Evolutionary conservation across 2,888 invertebrate species (phyloP).

Genomic region (Synergus gifuensis): DNA sequence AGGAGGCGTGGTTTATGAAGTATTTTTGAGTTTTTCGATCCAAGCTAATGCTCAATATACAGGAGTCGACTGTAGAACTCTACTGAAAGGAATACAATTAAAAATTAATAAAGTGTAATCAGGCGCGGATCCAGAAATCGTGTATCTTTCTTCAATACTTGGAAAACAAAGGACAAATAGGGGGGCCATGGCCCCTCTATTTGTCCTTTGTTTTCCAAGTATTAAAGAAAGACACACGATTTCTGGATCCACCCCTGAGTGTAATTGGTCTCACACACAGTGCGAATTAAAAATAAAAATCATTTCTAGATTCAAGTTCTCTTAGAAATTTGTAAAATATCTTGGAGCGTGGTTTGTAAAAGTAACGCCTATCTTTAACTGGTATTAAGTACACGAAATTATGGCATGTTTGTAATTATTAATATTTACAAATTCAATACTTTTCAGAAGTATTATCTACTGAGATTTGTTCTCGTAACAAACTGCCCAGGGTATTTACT

Average conservation of each 20-base stretch:
- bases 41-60: too few relatives aligned
- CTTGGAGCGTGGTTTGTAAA: slow-evolving; percentile 3
- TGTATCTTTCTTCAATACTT: too few relatives aligned
- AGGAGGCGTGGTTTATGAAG: too few relatives aligned
- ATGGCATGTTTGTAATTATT: slow-evolving; percentile 60
- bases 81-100: neutral
- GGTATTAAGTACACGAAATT: slow-evolving; percentile 56
- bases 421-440: slow-evolving; percentile 65
- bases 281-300: neutral
- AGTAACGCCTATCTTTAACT: slow-evolving; percentile 1
- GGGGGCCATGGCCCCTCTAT: too few relatives aligned
- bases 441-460: slow-evolving; percentile 41
- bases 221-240: too few relatives aligned
- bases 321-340: slow-evolving; percentile 15
- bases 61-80: too few relatives aligned
- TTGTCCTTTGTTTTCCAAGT: too few relatives aligned
- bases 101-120: slow-evolving; percentile 5
- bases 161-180: too few relatives aligned
- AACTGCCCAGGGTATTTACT: slow-evolving; percentile 39
- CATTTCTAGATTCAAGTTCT: neutral
- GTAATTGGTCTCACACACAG: neutral
- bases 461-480: slow-evolving; percentile 47
- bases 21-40: too few relatives aligned
- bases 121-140: too few relatives aligned
- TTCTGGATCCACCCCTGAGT: too few relatives aligned